Evolutionary conservation across 53 echinoderm and acorn worm species (phyloP).

Genomic region (Antedon mediterranea): DNA sequence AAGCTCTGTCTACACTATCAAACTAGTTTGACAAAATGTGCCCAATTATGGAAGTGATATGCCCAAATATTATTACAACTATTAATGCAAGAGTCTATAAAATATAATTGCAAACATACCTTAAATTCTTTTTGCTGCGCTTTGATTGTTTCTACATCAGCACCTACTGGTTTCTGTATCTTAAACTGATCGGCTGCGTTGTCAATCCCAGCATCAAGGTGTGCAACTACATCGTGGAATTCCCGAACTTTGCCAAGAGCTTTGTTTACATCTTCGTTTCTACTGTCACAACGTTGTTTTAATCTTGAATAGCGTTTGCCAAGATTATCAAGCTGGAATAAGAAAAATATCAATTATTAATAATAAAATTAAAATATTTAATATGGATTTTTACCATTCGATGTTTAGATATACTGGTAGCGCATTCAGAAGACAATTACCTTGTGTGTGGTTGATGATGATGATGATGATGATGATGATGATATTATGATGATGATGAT

Average conservation of each 20-base stretch:
- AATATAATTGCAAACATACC: too few species aligned
- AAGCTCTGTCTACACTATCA: too few species aligned
- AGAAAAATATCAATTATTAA: background rate
- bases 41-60: too few species aligned
- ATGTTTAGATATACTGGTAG: too few species aligned
- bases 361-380: too few species aligned
- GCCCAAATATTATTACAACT: too few species aligned
- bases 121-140: constrained; percentile 97
- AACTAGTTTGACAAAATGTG: too few species aligned
- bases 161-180: constrained; percentile 72
- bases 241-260: constrained; percentile 57
- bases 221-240: constrained; percentile 54
- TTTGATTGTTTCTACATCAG: constrained; percentile 85
- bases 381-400: too few species aligned
- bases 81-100: background rate
- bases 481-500: too few species aligned
- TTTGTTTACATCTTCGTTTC: constrained; percentile 74
- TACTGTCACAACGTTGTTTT: constrained; percentile 56
- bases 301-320: constrained; percentile 61
- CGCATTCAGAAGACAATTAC: too few species aligned
- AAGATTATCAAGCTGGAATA: constrained; percentile 46
- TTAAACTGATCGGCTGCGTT: constrained; percentile 53
- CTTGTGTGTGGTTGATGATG: too few species aligned
- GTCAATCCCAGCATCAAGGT: constrained; percentile 54
- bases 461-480: too few species aligned